Evolutionary conservation across 2,888 invertebrate genomes (phyloP), one percentile per base, ranked within the genome.

Genomic region (Pecten maximus): DNA sequence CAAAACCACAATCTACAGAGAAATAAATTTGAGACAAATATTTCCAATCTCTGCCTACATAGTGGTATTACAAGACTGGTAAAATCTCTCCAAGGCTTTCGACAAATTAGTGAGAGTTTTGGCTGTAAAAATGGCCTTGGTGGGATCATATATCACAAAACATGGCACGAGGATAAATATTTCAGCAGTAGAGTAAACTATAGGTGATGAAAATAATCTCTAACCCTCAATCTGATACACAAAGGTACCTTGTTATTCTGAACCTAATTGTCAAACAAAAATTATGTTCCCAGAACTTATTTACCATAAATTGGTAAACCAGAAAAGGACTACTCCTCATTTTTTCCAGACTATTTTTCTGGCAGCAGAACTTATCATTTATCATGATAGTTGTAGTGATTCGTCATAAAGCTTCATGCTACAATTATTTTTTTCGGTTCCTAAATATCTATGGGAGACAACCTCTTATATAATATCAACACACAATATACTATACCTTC

Each of bases 81-180:
- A 28, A 28, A 6, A 35, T 74, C 74, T 74, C 74, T 74, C 35
- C 35, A 28, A 10, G 74, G 74, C 35, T 23, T 74, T 74, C 35
- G 74, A 74, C 74, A 74, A 74, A 74, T 74, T 74, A 35, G 74
- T 28, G 74, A 15, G 74, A 74, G 12, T 74, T 74, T 35, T 28
- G 74, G 74, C 74, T 74, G 74, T 35, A 35, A 74, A 74, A 74
- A 35, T 15, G 28, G 23, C 74, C 74, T 74, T 28, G 35, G 74
- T 74, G 74, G 35, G 74, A 35, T 35, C 1, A 15, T 74, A 35
- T 35, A 74, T 74, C 74, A 74, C 74, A 74, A 74, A 74, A 74
- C 28, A 74, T 74, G 74, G 74, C 74, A 74, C 74, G 15, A 35
- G 10, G 28, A 74, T 74, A 74, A 74, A 74, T 74, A 74, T 74